These are phyloP conservation scores for Nephrocerus scutellatus DNA, from an alignment of 2,888 invertebrate species.

Conservation along the genomic window DNA sequence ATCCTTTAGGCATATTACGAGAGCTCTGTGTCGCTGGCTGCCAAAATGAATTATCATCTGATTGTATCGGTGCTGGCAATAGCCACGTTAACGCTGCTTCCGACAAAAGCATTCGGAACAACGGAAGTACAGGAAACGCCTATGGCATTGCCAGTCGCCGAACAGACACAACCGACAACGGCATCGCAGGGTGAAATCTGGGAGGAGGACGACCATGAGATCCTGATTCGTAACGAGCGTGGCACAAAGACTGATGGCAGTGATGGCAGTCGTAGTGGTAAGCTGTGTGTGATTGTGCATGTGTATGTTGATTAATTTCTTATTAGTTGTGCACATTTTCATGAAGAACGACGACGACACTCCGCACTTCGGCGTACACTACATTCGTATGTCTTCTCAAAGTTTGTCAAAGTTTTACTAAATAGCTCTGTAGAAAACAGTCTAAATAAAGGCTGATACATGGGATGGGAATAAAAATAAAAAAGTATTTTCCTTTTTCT, in stretches of 20 bases:
- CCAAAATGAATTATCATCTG: no score
- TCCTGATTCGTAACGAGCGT: conserved; percentile 70
- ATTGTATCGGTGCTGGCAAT: conserved; percentile 37
- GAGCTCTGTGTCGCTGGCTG: no score
- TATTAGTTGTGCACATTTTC: no score
- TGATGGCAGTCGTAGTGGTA: conserved; percentile 18
- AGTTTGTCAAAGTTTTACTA: neutral
- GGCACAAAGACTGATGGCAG: conserved; percentile 58
- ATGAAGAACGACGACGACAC: no score
- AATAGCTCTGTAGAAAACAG: neutral
- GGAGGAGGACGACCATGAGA: conserved; percentile 74
- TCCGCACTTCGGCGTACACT: no score
- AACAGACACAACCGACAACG: conserved; percentile 45
- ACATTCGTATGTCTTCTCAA: no score
- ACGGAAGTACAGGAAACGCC: conserved; percentile 47
- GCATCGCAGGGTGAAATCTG: conserved; percentile 59
- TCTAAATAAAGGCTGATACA: neutral
- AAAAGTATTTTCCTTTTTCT: neutral
- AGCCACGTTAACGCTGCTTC: conserved; percentile 38
- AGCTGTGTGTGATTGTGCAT: conserved; percentile 9
- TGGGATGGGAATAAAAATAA: neutral
- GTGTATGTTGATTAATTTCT: no score
- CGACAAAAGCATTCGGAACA: conserved; percentile 38
- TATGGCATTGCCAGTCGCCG: conserved; percentile 43
- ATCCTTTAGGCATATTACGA: no score